Percentiles rank a stretch among this genome's conserved stretches.
Conservation (phyloP, 1,140 invertebrate species). For the Scaptomyza pallida region DNA sequence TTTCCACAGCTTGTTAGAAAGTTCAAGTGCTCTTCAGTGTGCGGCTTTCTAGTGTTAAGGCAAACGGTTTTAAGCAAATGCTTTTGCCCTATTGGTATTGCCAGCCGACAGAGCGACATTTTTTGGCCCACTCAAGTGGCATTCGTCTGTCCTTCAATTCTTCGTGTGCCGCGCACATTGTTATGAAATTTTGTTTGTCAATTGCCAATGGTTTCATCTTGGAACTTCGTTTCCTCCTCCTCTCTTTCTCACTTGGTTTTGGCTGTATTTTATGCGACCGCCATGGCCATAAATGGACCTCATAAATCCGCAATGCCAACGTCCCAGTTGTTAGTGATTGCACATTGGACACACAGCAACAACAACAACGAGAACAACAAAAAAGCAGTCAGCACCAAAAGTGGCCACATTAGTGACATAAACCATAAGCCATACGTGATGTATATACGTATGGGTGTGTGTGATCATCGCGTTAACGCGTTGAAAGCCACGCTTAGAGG, state of each 20-base stretch:
- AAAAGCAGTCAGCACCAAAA: constrained; percentile 29
- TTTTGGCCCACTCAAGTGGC: constrained; percentile 16
- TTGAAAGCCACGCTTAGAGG: constrained; percentile 67
- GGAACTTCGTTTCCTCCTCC: not conserved
- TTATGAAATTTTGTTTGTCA: constrained; percentile 46
- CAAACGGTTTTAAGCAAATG: constrained; percentile 24
- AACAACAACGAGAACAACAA: no score
- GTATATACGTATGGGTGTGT: constrained; percentile 27
- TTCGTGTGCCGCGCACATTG: constrained; percentile 18
- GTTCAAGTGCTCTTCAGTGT: constrained; percentile 7
- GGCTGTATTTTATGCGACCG: constrained; percentile 22
- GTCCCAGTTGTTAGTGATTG: constrained; percentile 35
- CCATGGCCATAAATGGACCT: constrained; percentile 36
- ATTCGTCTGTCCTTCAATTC: constrained; percentile 27
- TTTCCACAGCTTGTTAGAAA: not conserved
- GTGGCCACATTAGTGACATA: constrained; percentile 46
- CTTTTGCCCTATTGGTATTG: not conserved
- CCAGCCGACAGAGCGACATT: constrained; percentile 2
- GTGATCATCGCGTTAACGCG: constrained; percentile 61
- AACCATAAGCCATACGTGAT: constrained; percentile 26
- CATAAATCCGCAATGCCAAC: constrained; percentile 41
- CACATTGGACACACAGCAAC: constrained; percentile 21
- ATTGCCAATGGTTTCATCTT: constrained; percentile 24
- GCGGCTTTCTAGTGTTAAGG: constrained; percentile 29
- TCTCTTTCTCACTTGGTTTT: not conserved